These are phyloP conservation scores for Drosophila fungiperda DNA, from an alignment of 2,888 invertebrate genomes.

Conservation along the genomic window DNA sequence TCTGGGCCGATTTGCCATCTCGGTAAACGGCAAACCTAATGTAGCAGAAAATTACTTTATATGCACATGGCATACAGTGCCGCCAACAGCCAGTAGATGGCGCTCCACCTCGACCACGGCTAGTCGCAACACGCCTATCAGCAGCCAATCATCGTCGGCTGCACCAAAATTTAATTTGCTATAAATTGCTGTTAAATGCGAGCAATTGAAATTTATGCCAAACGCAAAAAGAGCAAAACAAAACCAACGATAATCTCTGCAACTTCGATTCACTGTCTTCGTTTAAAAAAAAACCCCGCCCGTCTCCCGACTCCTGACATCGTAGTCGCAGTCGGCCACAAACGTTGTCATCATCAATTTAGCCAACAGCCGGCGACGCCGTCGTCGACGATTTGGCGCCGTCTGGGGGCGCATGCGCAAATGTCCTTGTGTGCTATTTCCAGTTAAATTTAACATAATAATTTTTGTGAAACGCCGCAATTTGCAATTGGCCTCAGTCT, in stretches of 20 bases:
- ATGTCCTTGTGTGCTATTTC: constrained; percentile 81
- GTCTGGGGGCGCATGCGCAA: constrained; percentile 75
- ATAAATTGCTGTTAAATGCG: constrained; percentile 81
- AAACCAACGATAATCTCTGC: constrained; percentile 69
- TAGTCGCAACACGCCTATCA: constrained; percentile 63
- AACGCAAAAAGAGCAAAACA: constrained; percentile 40
- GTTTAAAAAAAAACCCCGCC: not conserved
- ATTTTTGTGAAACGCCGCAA: constrained; percentile 76
- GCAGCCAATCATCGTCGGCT: constrained; percentile 73
- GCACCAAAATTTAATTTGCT: constrained; percentile 75
- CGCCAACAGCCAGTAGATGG: constrained; percentile 62
- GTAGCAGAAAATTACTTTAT: constrained; percentile 81
- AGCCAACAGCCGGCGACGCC: constrained; percentile 65
- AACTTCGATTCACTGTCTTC: constrained; percentile 22
- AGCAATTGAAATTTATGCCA: constrained; percentile 81
- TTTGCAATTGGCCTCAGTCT: constrained; percentile 65
- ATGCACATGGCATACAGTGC: constrained; percentile 73
- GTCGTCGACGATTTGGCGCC: constrained; percentile 70
- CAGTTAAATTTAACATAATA: constrained; percentile 75
- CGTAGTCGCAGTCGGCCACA: not conserved
- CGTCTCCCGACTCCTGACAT: not conserved
- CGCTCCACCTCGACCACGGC: constrained; percentile 24
- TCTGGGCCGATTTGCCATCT: constrained; percentile 41
- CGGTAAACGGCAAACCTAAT: constrained; percentile 59
- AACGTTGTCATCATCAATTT: constrained; percentile 76